Evolutionary conservation across 2,797 vertebrate genomes (phyloP).

Genomic region (Epinephelus awoara): DNA sequence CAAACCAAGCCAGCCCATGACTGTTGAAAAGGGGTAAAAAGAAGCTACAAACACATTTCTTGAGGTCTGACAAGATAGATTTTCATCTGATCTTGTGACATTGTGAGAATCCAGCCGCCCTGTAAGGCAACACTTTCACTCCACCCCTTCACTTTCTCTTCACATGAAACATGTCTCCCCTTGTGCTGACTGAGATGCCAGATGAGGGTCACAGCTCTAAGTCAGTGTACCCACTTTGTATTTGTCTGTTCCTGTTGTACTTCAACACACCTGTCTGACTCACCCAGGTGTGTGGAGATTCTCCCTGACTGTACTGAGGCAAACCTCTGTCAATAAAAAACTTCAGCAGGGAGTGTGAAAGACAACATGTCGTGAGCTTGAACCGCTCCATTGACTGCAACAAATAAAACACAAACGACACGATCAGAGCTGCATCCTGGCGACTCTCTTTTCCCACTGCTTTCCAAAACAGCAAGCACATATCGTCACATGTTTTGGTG

Average conservation of each 20-base stretch:
- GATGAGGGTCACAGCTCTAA: slow-evolving; percentile 7
- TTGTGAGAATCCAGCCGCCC: too few relatives aligned
- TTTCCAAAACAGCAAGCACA: slow-evolving; percentile 10
- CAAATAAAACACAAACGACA: not conserved
- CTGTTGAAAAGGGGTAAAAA: too few relatives aligned
- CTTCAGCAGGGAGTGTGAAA: slow-evolving; percentile 16
- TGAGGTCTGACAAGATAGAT: too few relatives aligned
- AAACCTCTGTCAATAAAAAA: slow-evolving; percentile 35
- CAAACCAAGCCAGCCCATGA: too few relatives aligned
- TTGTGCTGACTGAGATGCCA: not conserved
- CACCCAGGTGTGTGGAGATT: not conserved
- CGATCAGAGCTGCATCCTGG: not conserved
- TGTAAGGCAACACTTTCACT: not conserved
- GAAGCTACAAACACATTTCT: too few relatives aligned
- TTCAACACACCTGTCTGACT: slow-evolving; percentile 14
- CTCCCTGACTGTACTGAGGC: slow-evolving; percentile 23
- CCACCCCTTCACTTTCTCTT: slow-evolving; percentile 9
- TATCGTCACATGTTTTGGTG: not conserved
- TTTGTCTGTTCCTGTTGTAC: slow-evolving; percentile 2
- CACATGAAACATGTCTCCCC: not conserved
- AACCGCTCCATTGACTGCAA: slow-evolving; percentile 15
- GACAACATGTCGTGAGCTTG: slow-evolving; percentile 23
- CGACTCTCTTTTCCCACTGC: not conserved
- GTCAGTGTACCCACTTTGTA: slow-evolving; percentile 1
- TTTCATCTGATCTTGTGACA: too few relatives aligned